phyloP scores from a whole-genome alignment of 2,113 vertebrate genomes.

The Ceratotherium simum region DNA sequence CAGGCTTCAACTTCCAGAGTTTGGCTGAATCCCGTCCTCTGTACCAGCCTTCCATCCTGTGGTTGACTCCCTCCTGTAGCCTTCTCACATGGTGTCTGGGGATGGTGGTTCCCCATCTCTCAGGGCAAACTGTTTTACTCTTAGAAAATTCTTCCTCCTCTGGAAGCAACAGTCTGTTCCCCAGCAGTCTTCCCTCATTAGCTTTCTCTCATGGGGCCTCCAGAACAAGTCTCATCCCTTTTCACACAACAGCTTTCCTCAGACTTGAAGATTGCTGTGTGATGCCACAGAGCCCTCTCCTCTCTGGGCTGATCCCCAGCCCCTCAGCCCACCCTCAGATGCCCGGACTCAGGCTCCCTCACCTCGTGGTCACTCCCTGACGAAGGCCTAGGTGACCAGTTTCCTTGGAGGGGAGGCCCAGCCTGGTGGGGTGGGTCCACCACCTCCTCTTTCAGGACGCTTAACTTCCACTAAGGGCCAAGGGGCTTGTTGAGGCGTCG shows the following conservation, averaged over 20 bases:
- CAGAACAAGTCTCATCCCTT: not conserved
- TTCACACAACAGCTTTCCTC: not conserved
- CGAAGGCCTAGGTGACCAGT: not conserved
- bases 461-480: not conserved
- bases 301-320: too few species aligned
- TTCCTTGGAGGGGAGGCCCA: not conserved
- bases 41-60: not conserved
- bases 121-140: not conserved
- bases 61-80: not conserved
- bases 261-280: not conserved
- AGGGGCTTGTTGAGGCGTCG: not conserved
- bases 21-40: accelerated
- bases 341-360: accelerated
- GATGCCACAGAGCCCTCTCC: not conserved
- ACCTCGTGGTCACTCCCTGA: accelerated
- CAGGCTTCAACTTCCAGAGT: accelerated
- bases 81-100: not conserved
- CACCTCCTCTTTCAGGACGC: not conserved
- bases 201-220: not conserved
- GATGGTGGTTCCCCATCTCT: not conserved
- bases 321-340: not conserved
- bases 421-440: not conserved
- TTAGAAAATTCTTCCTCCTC: not conserved
- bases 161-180: not conserved
- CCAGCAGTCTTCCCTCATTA: not conserved